phyloP scores from a whole-genome alignment of 1,140 invertebrate genomes.

The Batillaria attramentaria region DNA sequence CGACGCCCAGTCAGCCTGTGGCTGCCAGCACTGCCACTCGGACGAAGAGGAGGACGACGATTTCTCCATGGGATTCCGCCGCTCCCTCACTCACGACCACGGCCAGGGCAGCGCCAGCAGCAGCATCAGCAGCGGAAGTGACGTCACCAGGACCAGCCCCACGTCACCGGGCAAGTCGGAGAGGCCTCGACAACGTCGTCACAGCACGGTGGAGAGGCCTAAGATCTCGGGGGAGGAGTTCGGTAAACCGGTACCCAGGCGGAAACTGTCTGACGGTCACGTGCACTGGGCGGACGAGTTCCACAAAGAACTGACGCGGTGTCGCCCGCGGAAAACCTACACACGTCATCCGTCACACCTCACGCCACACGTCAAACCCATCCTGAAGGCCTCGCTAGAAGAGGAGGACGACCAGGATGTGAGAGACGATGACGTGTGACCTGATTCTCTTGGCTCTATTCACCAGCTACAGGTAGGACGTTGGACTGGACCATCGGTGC shows the following conservation, averaged over 20 bases:
- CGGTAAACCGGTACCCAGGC: not conserved
- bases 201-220: not conserved
- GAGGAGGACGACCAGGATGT: not conserved
- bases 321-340: conserved; percentile 22
- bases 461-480: too few relatives aligned
- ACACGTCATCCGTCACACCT: conserved; percentile 16
- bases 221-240: not conserved
- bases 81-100: not conserved
- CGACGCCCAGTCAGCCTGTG: too few relatives aligned
- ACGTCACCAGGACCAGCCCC: not conserved
- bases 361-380: conserved; percentile 17
- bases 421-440: too few relatives aligned
- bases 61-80: not conserved
- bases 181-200: not conserved
- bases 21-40: too few relatives aligned
- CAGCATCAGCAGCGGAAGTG: not conserved
- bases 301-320: conserved; percentile 28
- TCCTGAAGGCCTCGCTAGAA: conserved; percentile 3
- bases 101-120: not conserved
- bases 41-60: conserved; percentile 8
- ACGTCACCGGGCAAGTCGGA: not conserved
- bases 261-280: conserved; percentile 32
- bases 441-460: too few relatives aligned
- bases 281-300: conserved; percentile 35
- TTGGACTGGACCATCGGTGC: too few relatives aligned